A percentile compares a stretch with the other conserved stretches of the same genome.
These are phyloP conservation scores for Halocynthia aurantium DNA, from an alignment of 23 tunicate genomes.

Conservation along the genomic window DNA sequence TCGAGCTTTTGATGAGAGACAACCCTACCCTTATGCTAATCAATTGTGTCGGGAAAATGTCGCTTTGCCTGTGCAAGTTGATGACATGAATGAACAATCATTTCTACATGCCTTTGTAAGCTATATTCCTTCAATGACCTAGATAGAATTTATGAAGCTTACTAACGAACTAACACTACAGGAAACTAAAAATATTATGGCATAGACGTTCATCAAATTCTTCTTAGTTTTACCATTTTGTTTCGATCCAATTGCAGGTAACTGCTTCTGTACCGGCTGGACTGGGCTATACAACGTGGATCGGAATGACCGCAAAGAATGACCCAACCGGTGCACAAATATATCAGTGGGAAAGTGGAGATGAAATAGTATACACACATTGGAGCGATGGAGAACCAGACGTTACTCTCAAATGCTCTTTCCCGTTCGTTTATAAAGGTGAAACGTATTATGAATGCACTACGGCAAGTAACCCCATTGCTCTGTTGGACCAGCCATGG, in stretches of 20 bases:
- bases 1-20: slow-evolving; percentile 45
- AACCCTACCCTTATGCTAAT: slow-evolving; percentile 48
- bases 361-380: slow-evolving; percentile 60
- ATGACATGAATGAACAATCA: slow-evolving; percentile 73
- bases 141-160: background rate
- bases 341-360: slow-evolving; percentile 71
- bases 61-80: slow-evolving; percentile 49
- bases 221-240: background rate
- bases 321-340: slow-evolving; percentile 34
- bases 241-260: slow-evolving; percentile 29
- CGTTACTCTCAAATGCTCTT: slow-evolving; percentile 45
- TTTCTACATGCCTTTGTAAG: slow-evolving; percentile 75
- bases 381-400: slow-evolving; percentile 77
- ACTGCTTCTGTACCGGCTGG: slow-evolving; percentile 43
- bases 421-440: slow-evolving; percentile 68
- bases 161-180: background rate
- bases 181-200: background rate
- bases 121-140: background rate
- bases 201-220: background rate
- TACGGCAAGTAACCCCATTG: slow-evolving; percentile 51
- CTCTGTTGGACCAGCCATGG: slow-evolving; percentile 64
- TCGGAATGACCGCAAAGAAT: slow-evolving; percentile 65
- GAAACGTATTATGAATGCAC: slow-evolving; percentile 82
- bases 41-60: slow-evolving; percentile 55
- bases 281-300: slow-evolving; percentile 83